A percentile compares a stretch with the other conserved stretches of the same genome.
These are phyloP conservation scores for Crocidura indochinensis DNA, from an alignment of 2,797 vertebrate species.

Conservation along the genomic window DNA sequence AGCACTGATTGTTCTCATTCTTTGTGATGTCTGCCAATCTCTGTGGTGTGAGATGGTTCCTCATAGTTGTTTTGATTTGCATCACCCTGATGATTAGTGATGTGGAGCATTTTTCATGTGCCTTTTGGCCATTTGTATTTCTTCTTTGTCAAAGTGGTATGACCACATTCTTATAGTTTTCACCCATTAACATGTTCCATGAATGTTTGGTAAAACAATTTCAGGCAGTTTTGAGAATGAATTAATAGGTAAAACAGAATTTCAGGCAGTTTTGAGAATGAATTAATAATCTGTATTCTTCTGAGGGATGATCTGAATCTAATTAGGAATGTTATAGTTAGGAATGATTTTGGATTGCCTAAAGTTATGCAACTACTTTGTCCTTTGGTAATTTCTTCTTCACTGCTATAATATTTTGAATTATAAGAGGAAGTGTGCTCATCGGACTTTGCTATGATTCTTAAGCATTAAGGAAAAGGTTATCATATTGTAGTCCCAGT, in stretches of 20 bases:
- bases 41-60: too few relatives aligned
- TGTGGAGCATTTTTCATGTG: too few relatives aligned
- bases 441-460: background rate
- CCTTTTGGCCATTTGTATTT: too few relatives aligned
- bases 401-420: background rate
- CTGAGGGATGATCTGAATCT: background rate
- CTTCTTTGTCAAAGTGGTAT: too few relatives aligned
- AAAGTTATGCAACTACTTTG: background rate
- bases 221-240: too few relatives aligned
- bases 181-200: background rate
- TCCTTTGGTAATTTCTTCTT: background rate
- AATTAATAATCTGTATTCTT: background rate
- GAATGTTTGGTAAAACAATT: constrained; percentile 38
- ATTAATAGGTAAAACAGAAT: too few relatives aligned
- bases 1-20: too few relatives aligned
- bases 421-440: background rate
- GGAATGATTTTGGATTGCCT: background rate
- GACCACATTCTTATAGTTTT: too few relatives aligned
- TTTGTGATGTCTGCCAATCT: too few relatives aligned
- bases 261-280: constrained; percentile 18
- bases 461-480: background rate
- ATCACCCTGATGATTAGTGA: too few relatives aligned
- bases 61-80: too few relatives aligned
- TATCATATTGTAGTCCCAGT: background rate
- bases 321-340: background rate